Base-by-base conservation (phyloP, 23 tunicate species). In the Corella eumyota region DNA sequence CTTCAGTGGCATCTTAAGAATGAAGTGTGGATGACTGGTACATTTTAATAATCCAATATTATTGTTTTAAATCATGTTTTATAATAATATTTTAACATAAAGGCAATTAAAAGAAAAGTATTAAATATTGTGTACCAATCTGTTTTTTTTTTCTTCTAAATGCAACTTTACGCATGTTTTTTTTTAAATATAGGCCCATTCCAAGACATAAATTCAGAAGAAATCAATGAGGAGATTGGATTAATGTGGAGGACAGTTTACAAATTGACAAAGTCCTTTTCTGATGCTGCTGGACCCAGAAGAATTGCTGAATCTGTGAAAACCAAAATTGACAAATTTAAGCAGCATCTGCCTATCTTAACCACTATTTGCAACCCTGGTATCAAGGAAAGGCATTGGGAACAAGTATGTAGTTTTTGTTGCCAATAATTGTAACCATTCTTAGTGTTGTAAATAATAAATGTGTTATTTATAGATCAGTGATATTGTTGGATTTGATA, bases 311-410 rank as follows among this genome's bases (percentile, higher is more conserved):
- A 92, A 38, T 33, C 81, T 9, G 83, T 74, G n/a, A 53, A 56
- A 33, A 62, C 78, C 20, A 92, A 92, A 37, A 92, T 92, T 28
- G 98, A 92, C 50, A 92, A 92, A 40, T 92, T 92, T 52, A 92
- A 92, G 50, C 82, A 72, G 34, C 90, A 79, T 38, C 76, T 90
- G 37, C 97, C 97, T 4, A 76, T 90, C 36, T 69, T 90, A 11
- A 62, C 67, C 48, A 81, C 98, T 9, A 77, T 92, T 30, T 85
- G 98, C 60, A 85, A 85, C 54, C 92, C 92, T 33, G 98, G 98
- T 19, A 82, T 92, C 61, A 85, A 85, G 56, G 87, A 85, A 2
- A 50, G 98, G 46, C 98, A 92, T 60, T 92, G 98, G 98, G 91
- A 85, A 17, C 85, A 86, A 85, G 95, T 86, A 15, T 9, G 37